phyloP scores from a whole-genome alignment of 2,888 invertebrate species.

The Lasioglossum pauxillum region DNA sequence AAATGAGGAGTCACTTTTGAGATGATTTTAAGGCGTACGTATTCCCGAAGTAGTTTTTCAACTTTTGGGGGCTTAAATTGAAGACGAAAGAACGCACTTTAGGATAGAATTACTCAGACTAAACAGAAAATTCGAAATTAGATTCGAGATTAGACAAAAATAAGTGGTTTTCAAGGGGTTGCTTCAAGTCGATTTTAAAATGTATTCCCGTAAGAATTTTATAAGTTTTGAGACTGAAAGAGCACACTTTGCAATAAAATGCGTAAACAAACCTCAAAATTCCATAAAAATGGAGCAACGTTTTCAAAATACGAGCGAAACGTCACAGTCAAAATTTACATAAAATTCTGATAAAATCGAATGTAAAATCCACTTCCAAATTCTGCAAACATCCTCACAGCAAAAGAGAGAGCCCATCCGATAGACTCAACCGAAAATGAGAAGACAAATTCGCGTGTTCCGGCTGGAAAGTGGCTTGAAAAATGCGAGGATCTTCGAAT shows the following conservation, averaged over 20 bases:
- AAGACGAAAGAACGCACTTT: neutral
- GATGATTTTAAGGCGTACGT: neutral
- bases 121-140: neutral
- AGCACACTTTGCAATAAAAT: no score
- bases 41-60: neutral
- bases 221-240: no score
- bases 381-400: neutral
- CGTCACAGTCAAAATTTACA: neutral
- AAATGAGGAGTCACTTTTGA: neutral
- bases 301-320: no score
- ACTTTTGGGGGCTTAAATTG: neutral
- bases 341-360: neutral
- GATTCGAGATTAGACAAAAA: fast-evolving
- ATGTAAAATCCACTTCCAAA: neutral
- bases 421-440: neutral
- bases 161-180: neutral
- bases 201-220: neutral
- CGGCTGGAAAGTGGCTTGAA: neutral
- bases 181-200: neutral
- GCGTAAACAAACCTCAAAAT: no score
- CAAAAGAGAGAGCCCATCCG: neutral
- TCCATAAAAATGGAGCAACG: no score
- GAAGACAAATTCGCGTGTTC: neutral
- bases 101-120: neutral
- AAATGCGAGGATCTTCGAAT: conserved; percentile 32